Conservation (phyloP, 2,888 invertebrate species). For the Eupithecia abbreviata region DNA sequence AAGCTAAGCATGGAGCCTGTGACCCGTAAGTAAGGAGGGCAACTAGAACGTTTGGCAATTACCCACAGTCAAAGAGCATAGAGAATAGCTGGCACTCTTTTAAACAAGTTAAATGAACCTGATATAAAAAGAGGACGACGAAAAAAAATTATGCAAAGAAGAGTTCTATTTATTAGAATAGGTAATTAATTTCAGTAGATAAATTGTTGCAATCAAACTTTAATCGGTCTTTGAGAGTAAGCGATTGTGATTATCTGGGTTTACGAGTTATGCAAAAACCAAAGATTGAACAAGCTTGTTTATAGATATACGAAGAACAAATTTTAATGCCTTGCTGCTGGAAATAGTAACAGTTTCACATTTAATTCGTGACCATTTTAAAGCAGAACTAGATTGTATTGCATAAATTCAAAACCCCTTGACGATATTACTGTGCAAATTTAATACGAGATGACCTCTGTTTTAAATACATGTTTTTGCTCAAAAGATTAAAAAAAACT, state of each 20-base stretch:
- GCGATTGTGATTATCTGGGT: neutral
- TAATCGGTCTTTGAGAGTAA: neutral
- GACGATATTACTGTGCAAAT: too few relatives aligned
- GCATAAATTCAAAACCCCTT: too few relatives aligned
- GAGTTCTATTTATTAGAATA: neutral
- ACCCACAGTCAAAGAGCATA: constrained; percentile 25
- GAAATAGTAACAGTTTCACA: too few relatives aligned
- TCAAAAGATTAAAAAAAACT: neutral
- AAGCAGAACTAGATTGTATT: neutral
- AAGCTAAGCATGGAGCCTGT: constrained; percentile 39
- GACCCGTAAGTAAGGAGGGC: constrained; percentile 43
- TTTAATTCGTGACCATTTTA: too few relatives aligned
- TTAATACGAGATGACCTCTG: too few relatives aligned
- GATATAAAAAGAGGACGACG: neutral
- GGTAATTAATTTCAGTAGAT: neutral
- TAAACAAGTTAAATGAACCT: neutral
- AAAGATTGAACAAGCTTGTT: neutral
- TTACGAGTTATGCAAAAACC: neutral
- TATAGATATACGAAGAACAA: neutral
- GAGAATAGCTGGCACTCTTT: constrained; percentile 22
- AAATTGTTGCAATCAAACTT: too few relatives aligned
- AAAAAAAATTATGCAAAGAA: neutral
- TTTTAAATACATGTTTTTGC: too few relatives aligned
- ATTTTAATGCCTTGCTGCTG: neutral
- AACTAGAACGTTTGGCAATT: constrained; percentile 46